Evolutionary conservation across 2,113 vertebrate species (phyloP), one percentile per base, ranked within the genome.

Genomic region (Syngnathus typhle): DNA sequence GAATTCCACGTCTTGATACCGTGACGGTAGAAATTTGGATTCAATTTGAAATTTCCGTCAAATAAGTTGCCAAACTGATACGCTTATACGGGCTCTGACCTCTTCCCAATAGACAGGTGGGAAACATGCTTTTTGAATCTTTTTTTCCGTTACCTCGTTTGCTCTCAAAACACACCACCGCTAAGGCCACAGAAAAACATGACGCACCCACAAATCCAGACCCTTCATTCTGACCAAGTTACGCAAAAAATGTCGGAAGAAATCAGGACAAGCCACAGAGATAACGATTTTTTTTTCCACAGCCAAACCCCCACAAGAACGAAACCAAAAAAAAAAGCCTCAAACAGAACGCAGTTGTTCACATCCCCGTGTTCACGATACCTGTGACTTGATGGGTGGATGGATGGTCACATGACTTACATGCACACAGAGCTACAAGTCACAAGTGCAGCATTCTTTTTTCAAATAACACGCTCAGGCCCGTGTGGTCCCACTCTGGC

Each of bases 401-500:
- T 88, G 88, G 85, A 85, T 85, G 82, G 83, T 79, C 76, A 88
- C 83, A 88, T 88, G 87, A 84, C 85, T 32, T 85, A 89, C 79
- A 85, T 85, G 87, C 82, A 86, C 85, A 89, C 84, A 88, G 85
- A 87, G 88, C 88, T 86, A 85, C 88, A 86, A 84, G 80, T 90
- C 88, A 91, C 89, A 90, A 89, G 90, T 93, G 91, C 91, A 93
- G 91, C 91, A 93, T 93, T 90, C 91, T 92, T 93, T 93, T 93
- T 93, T 93, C 91, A 93, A 91, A 87, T 84, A 89, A 91, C 90
- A 91, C 91, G 73, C 84, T 84, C n/a, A 23, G 78, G 83, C 79
- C 73, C 52, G 70, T 65, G 77, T 65, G 27, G 70, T 71, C 82
- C 79, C 74, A 82, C 77, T 82, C 67, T 61, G 79, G 81, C 80